Evolutionary conservation across 2,888 invertebrate genomes (phyloP), one percentile per base, ranked within the genome.

Genomic region (Gasteruption jaculator): DNA sequence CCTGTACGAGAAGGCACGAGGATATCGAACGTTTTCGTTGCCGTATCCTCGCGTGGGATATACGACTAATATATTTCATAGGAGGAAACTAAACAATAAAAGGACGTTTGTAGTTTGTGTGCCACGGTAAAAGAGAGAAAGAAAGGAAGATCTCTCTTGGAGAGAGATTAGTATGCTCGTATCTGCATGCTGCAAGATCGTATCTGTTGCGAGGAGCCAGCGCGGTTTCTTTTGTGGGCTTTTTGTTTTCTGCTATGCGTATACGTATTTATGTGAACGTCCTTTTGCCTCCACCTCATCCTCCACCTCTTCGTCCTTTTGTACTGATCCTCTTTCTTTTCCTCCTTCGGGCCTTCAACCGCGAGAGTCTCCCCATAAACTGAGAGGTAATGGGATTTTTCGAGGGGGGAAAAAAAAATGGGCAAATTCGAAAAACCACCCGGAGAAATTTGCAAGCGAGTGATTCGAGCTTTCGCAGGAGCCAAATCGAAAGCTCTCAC

Each of bases 151-250:
- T 42, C 52, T 45, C 53, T 44, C 53, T n/a, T n/a, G 43, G 53
- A 56, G 55, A n/a, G n/a, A 63, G 65, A 64, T 63, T 63, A 63
- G 64, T 62, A 67, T 66, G 60, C 67, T 60, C 61, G 65, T 62
- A 67, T 68, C 65, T 65, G 65, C 64, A 63, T 61, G 60, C 65
- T 61, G 58, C 57, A 56, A 66, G 67, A 69, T 68, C 62, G 66
- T 68, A 66, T 68, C 68, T 63, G 54, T 57, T 53, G 59, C 55
- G 55, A 60, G n/a, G n/a, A n/a, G n/a, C n/a, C n/a, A n/a, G 58
- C 58, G 63, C 56, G 58, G 61, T 49, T n/a, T n/a, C 60, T 64
- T 65, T 66, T 64, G 61, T 65, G 55, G 54, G 53, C n/a, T 63
- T 66, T 66, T 65, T 67, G 57, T 64, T 65, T 53, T 38, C 33